Percentiles rank a stretch among this genome's conserved stretches.
These are phyloP conservation scores for Florisuga fusca DNA, from an alignment of 2,797 vertebrate genomes.

Conservation along the genomic window DNA sequence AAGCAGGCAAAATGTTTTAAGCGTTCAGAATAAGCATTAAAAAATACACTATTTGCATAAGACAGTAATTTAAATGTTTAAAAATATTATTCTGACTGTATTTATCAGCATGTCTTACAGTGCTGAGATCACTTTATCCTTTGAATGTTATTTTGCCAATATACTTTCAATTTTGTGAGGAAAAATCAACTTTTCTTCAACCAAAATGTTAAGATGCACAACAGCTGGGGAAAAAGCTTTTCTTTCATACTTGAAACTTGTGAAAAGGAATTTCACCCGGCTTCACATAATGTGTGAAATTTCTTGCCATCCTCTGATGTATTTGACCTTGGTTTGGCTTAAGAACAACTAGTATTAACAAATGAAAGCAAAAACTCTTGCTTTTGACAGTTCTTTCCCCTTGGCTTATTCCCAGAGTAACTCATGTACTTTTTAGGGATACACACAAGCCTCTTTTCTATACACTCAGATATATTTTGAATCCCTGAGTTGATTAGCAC, in stretches of 20 bases:
- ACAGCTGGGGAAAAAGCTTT: not conserved
- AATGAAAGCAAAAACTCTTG: not conserved
- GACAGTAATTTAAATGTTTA: not conserved
- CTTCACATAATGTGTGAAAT: not conserved
- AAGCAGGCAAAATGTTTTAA: not conserved
- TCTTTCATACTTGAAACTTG: not conserved
- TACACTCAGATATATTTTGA: not conserved
- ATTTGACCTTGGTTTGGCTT: not conserved
- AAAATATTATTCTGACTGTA: not conserved
- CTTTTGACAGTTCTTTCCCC: slow-evolving; percentile 10
- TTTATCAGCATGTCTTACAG: not conserved
- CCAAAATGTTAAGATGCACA: not conserved
- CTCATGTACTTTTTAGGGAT: not conserved
- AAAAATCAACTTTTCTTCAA: not conserved
- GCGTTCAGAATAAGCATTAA: not conserved
- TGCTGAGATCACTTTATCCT: not conserved
- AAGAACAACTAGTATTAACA: slow-evolving; percentile 3
- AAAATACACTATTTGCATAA: not conserved
- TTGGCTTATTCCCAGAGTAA: not conserved
- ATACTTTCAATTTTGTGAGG: not conserved
- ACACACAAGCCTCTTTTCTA: accelerated
- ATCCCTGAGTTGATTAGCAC: not conserved
- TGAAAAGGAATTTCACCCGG: not conserved
- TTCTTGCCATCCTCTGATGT: not conserved
- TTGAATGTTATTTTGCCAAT: not conserved